These are phyloP conservation scores for Drosophila mauritiana DNA, from an alignment of 1,140 invertebrate species.

Conservation along the genomic window DNA sequence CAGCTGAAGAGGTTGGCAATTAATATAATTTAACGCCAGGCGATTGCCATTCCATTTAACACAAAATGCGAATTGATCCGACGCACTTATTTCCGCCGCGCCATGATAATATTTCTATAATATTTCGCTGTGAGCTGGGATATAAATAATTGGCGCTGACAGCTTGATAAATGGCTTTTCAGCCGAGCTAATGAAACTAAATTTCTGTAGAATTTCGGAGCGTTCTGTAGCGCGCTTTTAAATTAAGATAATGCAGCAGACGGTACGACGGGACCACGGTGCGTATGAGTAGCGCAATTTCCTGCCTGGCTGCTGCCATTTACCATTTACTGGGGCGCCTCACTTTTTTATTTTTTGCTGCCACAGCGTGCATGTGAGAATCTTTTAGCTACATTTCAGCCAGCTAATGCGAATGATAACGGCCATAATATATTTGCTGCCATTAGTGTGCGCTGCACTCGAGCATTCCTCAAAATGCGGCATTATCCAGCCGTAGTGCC, in stretches of 20 bases:
- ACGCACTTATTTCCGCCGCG: constrained; percentile 23
- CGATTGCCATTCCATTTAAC: constrained; percentile 53
- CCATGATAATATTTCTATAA: constrained; percentile 68
- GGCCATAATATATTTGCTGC: constrained; percentile 74
- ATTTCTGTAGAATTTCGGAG: too few relatives aligned
- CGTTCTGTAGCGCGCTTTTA: constrained; percentile 54
- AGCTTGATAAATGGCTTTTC: constrained; percentile 78
- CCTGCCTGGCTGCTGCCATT: constrained; percentile 56
- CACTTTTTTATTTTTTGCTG: neutral
- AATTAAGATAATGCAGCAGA: constrained; percentile 75
- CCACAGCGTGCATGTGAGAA: constrained; percentile 27
- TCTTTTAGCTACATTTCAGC: constrained; percentile 74
- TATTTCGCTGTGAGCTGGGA: constrained; percentile 23
- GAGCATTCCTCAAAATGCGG: constrained; percentile 56
- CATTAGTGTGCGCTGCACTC: constrained; percentile 72
- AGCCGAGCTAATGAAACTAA: constrained; percentile 77
- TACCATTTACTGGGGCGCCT: constrained; percentile 6
- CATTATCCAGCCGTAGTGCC: constrained; percentile 4
- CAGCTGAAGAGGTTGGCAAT: constrained; percentile 44
- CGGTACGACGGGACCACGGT: constrained; percentile 36
- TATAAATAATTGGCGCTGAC: constrained; percentile 80
- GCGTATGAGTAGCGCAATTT: constrained; percentile 79
- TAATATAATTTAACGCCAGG: constrained; percentile 60
- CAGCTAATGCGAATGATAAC: constrained; percentile 78
- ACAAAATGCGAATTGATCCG: constrained; percentile 42